These are phyloP conservation scores for Syngnathus rostellatus DNA, from an alignment of 2,797 vertebrate species.

Conservation along the genomic window DNA sequence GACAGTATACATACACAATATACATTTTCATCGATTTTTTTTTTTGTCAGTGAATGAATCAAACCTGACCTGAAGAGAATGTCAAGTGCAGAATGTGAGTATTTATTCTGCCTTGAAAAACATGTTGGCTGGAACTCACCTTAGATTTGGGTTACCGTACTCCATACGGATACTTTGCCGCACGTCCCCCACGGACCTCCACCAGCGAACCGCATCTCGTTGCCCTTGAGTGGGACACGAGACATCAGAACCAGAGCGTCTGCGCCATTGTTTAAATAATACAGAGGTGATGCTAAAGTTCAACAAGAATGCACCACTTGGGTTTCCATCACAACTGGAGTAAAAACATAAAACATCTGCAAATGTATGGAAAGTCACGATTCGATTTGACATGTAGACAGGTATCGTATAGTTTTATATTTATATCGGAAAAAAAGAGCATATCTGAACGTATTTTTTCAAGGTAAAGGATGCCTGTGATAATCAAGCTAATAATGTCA, in stretches of 20 bases:
- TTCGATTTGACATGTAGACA: too few relatives aligned
- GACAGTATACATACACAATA: slow-evolving; percentile 30
- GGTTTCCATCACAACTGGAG: too few relatives aligned
- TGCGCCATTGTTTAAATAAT: not conserved
- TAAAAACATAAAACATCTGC: too few relatives aligned
- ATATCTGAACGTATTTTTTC: not conserved
- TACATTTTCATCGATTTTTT: too few relatives aligned
- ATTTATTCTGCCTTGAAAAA: slow-evolving; percentile 60
- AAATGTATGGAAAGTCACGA: too few relatives aligned
- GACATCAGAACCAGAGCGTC: slow-evolving; percentile 35
- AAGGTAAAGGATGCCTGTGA: not conserved
- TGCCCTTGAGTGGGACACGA: slow-evolving; percentile 62
- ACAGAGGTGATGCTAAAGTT: not conserved
- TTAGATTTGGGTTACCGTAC: slow-evolving; percentile 62
- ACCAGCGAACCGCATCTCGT: slow-evolving; percentile 46
- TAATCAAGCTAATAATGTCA: not conserved
- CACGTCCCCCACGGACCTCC: slow-evolving; percentile 52
- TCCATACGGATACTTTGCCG: slow-evolving; percentile 53
- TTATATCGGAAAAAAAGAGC: too few relatives aligned
- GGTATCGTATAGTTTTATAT: too few relatives aligned
- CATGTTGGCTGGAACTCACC: slow-evolving; percentile 68
- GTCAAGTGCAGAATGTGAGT: too few relatives aligned
- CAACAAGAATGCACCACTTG: too few relatives aligned
- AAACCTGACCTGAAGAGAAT: slow-evolving; percentile 45
- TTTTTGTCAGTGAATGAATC: too few relatives aligned